Conservation (phyloP, 2,113 vertebrate genomes). For the Anolis carolinensis region DNA sequence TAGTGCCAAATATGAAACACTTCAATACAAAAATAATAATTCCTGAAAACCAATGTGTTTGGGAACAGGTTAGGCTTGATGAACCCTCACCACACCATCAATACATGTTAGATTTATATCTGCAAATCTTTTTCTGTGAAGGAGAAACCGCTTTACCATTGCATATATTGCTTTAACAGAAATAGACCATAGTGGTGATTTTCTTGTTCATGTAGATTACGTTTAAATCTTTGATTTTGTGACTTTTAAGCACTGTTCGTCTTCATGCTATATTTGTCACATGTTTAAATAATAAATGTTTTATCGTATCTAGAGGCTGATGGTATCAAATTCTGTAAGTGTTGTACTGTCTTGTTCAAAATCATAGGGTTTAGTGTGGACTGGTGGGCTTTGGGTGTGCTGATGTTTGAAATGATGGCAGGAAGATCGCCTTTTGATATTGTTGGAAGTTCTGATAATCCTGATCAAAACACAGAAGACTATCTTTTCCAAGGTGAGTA, state of each 20-base stretch:
- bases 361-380: conserved; percentile 93
- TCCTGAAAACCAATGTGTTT: background rate
- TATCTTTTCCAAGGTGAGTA: conserved; percentile 96
- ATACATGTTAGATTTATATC: background rate
- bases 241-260: background rate
- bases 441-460: conserved; percentile 97
- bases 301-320: background rate
- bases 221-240: background rate
- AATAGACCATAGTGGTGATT: background rate
- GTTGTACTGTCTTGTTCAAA: conserved; percentile 17
- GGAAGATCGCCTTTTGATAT: conserved; percentile 97
- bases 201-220: background rate
- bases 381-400: conserved; percentile 98
- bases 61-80: background rate
- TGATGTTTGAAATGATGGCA: conserved; percentile 99
- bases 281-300: background rate
- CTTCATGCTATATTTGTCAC: background rate
- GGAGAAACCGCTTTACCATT: background rate
- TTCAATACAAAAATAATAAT: background rate
- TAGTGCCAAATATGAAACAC: background rate
- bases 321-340: background rate
- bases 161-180: background rate
- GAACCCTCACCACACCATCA: background rate
- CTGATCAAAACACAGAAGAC: conserved; percentile 99
- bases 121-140: background rate